Evolutionary conservation across 2,888 invertebrate species (phyloP).

Genomic region (Lasiommata megera): DNA sequence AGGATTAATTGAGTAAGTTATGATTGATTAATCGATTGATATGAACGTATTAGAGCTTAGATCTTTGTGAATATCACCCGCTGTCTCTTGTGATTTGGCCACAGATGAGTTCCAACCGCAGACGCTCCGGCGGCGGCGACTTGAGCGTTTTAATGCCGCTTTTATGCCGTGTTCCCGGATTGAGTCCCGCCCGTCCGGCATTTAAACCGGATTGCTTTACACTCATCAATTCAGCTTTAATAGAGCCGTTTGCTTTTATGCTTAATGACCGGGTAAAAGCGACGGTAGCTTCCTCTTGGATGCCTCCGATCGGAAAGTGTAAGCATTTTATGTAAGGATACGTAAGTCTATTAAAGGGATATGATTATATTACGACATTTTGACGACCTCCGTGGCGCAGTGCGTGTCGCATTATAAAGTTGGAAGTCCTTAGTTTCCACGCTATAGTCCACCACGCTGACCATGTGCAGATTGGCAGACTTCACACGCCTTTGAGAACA

Average conservation of each 20-base stretch:
- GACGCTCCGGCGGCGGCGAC: constrained; percentile 39
- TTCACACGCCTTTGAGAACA: too few relatives aligned
- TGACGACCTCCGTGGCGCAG: too few relatives aligned
- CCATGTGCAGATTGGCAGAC: too few relatives aligned
- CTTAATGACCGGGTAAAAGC: constrained; percentile 65
- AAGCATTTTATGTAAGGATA: constrained; percentile 11
- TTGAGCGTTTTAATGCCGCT: constrained; percentile 56
- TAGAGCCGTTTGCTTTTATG: constrained; percentile 67
- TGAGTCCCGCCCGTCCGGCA: constrained; percentile 53
- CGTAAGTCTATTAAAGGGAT: constrained; percentile 11
- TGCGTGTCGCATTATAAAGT: too few relatives aligned
- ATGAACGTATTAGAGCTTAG: neutral
- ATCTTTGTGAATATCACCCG: constrained; percentile 16
- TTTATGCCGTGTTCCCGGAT: constrained; percentile 70
- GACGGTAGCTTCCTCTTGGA: constrained; percentile 34
- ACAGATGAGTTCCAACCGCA: constrained; percentile 40
- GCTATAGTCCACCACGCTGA: too few relatives aligned
- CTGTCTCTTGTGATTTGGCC: constrained; percentile 34
- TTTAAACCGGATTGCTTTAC: constrained; percentile 67
- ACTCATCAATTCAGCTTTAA: constrained; percentile 64
- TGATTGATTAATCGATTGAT: too few relatives aligned
- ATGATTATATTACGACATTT: too few relatives aligned
- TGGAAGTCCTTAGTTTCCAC: too few relatives aligned
- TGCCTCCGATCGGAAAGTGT: constrained; percentile 13
- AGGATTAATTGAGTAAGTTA: too few relatives aligned